A percentile compares a stretch with the other conserved stretches of the same genome.
phyloP scores from a whole-genome alignment of 2,113 vertebrate species.

The Rhombomys opimus region DNA sequence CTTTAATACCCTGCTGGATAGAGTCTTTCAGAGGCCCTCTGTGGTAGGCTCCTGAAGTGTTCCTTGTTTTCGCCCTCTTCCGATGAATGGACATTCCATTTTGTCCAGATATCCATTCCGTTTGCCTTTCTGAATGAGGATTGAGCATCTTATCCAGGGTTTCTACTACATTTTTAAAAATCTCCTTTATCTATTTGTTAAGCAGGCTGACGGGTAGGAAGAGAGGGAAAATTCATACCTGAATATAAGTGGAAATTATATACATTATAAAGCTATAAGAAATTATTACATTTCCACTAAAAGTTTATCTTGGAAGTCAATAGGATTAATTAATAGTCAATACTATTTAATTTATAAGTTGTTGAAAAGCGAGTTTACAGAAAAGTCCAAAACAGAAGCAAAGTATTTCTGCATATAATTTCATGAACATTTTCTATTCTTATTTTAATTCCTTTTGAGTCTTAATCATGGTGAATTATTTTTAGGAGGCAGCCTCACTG shows the following conservation, averaged over 20 bases:
- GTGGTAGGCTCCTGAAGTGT: too few species aligned
- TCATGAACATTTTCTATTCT: neutral
- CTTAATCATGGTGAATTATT: slow-evolving; percentile 17
- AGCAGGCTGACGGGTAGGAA: neutral
- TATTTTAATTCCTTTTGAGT: slow-evolving; percentile 33
- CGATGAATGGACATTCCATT: too few species aligned
- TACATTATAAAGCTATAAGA: neutral
- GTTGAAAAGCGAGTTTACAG: neutral
- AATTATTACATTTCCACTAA: neutral
- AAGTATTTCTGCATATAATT: slow-evolving; percentile 35
- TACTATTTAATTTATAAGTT: slow-evolving; percentile 45
- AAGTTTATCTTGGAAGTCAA: slow-evolving; percentile 13
- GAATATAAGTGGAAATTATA: slow-evolving; percentile 10
- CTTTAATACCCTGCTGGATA: too few species aligned
- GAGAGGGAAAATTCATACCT: neutral
- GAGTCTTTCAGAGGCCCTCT: too few species aligned
- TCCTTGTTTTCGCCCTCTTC: too few species aligned
- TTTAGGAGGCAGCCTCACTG: neutral
- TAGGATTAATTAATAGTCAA: neutral
- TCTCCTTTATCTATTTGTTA: neutral
- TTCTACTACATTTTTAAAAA: neutral
- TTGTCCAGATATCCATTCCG: too few species aligned
- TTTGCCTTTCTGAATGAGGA: too few species aligned
- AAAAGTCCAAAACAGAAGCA: neutral
- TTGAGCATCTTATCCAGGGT: neutral